A percentile compares a stretch with the other conserved stretches of the same genome.
Evolutionary conservation across 2,888 invertebrate genomes (phyloP).

Genomic region (Platycheirus rosarum): DNA sequence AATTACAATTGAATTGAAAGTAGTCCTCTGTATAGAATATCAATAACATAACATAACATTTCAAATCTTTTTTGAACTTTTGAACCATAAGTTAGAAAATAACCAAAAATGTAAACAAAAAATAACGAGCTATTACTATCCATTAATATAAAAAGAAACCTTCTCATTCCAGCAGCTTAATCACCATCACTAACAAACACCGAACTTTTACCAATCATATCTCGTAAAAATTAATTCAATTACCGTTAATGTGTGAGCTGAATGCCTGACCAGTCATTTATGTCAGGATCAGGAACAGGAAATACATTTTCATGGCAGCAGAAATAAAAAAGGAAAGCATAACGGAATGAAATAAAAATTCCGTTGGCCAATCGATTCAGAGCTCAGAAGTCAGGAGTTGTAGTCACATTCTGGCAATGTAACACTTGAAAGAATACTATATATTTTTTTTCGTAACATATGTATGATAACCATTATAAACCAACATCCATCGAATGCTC

Average conservation of each 20-base stretch:
- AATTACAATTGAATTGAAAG: no score
- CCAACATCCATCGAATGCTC: slow-evolving; percentile 31
- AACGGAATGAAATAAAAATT: slow-evolving; percentile 45
- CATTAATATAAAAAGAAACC: no score
- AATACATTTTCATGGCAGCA: slow-evolving; percentile 36
- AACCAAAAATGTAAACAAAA: no score
- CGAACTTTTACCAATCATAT: slow-evolving; percentile 17
- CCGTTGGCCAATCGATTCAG: slow-evolving; percentile 4
- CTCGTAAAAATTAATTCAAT: slow-evolving; percentile 72
- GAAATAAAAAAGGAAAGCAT: slow-evolving; percentile 17
- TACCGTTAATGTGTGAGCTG: slow-evolving; percentile 50
- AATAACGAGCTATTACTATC: no score
- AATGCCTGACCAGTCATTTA: slow-evolving; percentile 50
- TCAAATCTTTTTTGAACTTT: no score
- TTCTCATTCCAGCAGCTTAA: no score
- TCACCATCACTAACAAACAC: not conserved
- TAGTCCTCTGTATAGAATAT: no score
- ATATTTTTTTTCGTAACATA: slow-evolving; percentile 8
- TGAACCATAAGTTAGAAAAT: no score
- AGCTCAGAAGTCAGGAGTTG: not conserved
- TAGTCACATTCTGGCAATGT: slow-evolving; percentile 40
- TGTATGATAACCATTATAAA: slow-evolving; percentile 25
- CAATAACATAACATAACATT: no score
- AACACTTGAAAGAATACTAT: slow-evolving; percentile 45
- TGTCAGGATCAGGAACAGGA: slow-evolving; percentile 33